phyloP scores from a whole-genome alignment of 2,797 vertebrate genomes.

The Fistularia tabacaria region DNA sequence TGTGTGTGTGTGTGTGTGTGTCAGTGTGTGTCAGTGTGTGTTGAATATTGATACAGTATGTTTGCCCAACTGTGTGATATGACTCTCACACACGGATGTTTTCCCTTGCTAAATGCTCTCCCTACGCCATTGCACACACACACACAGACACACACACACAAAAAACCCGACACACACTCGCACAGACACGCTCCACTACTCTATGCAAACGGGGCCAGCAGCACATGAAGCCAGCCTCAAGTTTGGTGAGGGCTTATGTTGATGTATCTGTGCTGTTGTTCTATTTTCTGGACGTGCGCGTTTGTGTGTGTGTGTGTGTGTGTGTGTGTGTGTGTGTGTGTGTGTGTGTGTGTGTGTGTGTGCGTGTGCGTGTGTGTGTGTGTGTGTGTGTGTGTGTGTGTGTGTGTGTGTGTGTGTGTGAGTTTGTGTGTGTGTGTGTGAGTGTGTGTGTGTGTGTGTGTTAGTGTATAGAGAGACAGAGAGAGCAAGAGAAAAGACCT shows the following conservation, averaged over 20 bases:
- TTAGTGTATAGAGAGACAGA: constrained; percentile 15
- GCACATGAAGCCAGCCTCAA: constrained; percentile 3
- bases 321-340: no score
- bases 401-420: neutral
- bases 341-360: no score
- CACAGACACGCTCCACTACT: neutral
- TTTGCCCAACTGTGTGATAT: constrained; percentile 17
- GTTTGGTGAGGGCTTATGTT: constrained; percentile 1
- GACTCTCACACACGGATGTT: constrained; percentile 54
- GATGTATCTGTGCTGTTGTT: constrained; percentile 18
- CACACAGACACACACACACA: constrained; percentile 10
- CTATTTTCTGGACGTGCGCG: no score
- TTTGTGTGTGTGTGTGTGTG: neutral
- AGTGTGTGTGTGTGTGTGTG: no score
- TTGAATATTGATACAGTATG: neutral
- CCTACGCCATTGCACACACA: neutral
- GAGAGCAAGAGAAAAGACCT: constrained; percentile 25
- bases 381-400: constrained; percentile 4
- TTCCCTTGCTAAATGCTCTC: neutral
- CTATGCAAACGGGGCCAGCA: neutral
- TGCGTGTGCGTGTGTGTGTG: constrained; percentile 11
- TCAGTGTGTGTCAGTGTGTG: neutral
- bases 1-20: constrained; percentile 1
- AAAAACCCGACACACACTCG: neutral
- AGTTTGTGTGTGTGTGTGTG: no score